Evolutionary conservation across 1,140 invertebrate species (phyloP), one percentile per base, ranked within the genome.

Genomic region (Amphibalanus amphitrite): DNA sequence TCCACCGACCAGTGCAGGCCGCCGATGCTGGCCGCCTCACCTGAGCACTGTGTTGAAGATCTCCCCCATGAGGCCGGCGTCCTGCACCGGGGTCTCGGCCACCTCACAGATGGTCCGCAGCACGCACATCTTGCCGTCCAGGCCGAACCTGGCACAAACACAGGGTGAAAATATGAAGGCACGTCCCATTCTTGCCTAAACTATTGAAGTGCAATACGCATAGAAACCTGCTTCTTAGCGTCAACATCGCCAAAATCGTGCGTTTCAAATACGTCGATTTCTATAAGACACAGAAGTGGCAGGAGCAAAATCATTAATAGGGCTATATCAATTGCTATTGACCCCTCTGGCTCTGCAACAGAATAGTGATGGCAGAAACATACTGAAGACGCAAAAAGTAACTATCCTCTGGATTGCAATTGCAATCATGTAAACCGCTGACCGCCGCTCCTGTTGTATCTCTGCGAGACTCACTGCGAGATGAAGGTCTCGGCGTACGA

Each of bases 41-140:
- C 70, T 73, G 73, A 73, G 72, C 33, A 73, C 71, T 28, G 72
- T 65, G 30, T 73, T 73, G 40, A 73, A 33, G 70, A 73, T 28
- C 29, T 73, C 73, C 3, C 73, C 73, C 26, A 67, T 73, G 28
- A 73, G 25, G 17, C 73, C 73, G 47, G 72, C 69, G 70, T 73
- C 67, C 28, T 29, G 69, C 15, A 73, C 67, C 29, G 73, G 73
- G n/a, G 38, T 25, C 40, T 73, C 73, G 3, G 68, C 73, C 29
- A 73, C 73, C 68, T 73, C 73, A 64, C 73, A 73, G 71, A 73
- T 71, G 29, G 73, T 71, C 28, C 73, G 26, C 29, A 73, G 71
- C 23, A 73, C 28, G 28, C 73, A 73, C 28, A 25, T 28, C 3
- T 70, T 69, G 3, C 73, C 73, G 25, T 69, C 73, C 71, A 73